A percentile compares a stretch with the other conserved stretches of the same genome.
Conservation (phyloP, 2,797 vertebrate genomes). For the Labroides dimidiatus region DNA sequence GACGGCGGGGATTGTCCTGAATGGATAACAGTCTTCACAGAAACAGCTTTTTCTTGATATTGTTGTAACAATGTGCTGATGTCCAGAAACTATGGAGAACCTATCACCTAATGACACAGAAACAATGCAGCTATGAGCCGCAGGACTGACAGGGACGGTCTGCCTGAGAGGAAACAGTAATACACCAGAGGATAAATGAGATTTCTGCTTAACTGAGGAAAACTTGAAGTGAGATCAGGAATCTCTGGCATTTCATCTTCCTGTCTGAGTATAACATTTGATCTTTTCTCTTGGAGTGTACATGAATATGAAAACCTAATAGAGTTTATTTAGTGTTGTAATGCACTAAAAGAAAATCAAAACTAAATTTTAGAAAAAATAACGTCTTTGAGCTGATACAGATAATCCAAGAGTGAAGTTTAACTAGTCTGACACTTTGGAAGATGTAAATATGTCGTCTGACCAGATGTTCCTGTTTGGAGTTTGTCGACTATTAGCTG, state of each 20-base stretch:
- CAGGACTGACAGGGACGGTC: background rate
- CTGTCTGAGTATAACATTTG: background rate
- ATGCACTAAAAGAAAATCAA: background rate
- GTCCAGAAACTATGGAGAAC: slow-evolving; percentile 37
- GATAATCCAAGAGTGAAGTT: background rate
- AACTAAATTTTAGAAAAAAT: background rate
- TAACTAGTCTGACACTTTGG: background rate
- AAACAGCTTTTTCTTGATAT: slow-evolving; percentile 49
- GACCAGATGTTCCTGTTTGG: too few species aligned
- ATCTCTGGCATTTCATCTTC: slow-evolving; percentile 7
- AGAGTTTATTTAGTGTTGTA: background rate
- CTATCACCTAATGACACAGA: slow-evolving; percentile 42
- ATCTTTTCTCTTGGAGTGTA: background rate
- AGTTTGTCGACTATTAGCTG: too few species aligned
- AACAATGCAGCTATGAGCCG: slow-evolving; percentile 11
- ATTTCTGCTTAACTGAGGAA: background rate
- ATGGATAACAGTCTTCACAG: slow-evolving; percentile 44
- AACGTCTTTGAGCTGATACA: background rate
- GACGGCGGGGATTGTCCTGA: slow-evolving; percentile 47
- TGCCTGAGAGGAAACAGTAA: background rate
- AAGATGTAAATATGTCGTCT: background rate
- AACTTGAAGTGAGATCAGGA: slow-evolving; percentile 5
- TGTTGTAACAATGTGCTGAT: slow-evolving; percentile 3
- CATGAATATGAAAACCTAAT: background rate
- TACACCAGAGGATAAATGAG: background rate